Conservation (phyloP, 2,797 vertebrate genomes). For the Pseudomugil tenellus region DNA sequence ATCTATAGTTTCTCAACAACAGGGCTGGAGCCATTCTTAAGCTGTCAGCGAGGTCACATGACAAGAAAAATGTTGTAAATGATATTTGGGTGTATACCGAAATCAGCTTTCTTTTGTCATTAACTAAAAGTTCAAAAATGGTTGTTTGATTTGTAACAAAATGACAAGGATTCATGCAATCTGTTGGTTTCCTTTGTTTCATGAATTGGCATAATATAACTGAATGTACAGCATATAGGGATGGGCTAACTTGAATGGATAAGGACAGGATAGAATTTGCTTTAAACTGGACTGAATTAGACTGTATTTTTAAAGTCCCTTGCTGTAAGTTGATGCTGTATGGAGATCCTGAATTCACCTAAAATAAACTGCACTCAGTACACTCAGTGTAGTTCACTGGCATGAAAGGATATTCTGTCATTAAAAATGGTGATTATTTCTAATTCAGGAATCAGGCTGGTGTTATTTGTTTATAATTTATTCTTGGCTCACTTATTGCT, state of each 20-base stretch:
- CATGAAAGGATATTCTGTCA: too few relatives aligned
- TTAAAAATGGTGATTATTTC: not conserved
- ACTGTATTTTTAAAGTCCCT: not conserved
- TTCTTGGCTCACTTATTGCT: not conserved
- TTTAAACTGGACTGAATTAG: not conserved
- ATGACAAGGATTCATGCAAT: too few relatives aligned
- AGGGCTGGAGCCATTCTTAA: constrained; percentile 5
- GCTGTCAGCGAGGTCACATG: constrained; percentile 1
- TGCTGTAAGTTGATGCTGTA: not conserved
- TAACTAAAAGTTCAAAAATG: not conserved
- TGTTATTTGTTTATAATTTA: not conserved
- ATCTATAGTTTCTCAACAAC: constrained; percentile 29
- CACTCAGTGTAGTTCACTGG: too few relatives aligned
- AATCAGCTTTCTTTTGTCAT: not conserved
- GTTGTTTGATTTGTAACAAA: not conserved
- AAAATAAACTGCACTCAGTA: too few relatives aligned
- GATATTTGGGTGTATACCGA: not conserved
- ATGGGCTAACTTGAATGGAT: too few relatives aligned
- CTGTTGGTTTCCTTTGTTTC: too few relatives aligned
- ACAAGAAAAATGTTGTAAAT: not conserved
- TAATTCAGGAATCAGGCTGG: not conserved
- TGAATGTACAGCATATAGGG: too few relatives aligned
- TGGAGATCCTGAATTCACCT: not conserved
- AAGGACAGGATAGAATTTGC: too few relatives aligned
- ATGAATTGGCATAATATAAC: too few relatives aligned